These are phyloP conservation scores for Barnardius zonarius DNA, from an alignment of 2,113 vertebrate species.

Conservation along the genomic window DNA sequence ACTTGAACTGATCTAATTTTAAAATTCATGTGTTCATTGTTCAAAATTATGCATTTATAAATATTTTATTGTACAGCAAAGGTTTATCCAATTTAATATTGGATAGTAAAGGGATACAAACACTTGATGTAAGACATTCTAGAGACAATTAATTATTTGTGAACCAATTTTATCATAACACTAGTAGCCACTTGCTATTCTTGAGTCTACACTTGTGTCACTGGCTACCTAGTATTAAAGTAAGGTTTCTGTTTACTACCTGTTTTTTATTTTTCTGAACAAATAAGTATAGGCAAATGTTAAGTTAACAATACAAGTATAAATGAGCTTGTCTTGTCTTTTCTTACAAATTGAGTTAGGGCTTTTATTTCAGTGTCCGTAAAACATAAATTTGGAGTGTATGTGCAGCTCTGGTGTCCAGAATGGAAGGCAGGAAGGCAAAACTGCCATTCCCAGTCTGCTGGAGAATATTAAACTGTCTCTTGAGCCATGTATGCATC, in stretches of 20 bases:
- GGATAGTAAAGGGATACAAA: background rate
- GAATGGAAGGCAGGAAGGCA: background rate
- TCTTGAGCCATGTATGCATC: background rate
- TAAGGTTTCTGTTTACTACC: background rate
- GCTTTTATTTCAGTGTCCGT: background rate
- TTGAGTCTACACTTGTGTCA: background rate
- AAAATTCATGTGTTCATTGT: background rate
- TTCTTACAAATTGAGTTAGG: background rate
- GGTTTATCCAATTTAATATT: background rate
- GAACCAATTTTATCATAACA: background rate
- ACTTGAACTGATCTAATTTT: background rate
- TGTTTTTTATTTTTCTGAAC: background rate
- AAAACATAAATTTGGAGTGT: background rate
- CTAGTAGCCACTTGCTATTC: background rate
- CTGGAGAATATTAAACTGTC: background rate
- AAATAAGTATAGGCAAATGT: background rate
- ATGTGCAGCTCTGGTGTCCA: rapidly evolving
- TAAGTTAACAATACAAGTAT: background rate
- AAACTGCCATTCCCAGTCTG: background rate
- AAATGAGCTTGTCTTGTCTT: background rate
- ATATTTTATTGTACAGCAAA: background rate
- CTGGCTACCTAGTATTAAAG: background rate
- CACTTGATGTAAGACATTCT: background rate
- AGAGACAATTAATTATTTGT: background rate
- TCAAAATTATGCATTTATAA: background rate